phyloP scores from a whole-genome alignment of 2,888 invertebrate species.

The Pecten maximus region DNA sequence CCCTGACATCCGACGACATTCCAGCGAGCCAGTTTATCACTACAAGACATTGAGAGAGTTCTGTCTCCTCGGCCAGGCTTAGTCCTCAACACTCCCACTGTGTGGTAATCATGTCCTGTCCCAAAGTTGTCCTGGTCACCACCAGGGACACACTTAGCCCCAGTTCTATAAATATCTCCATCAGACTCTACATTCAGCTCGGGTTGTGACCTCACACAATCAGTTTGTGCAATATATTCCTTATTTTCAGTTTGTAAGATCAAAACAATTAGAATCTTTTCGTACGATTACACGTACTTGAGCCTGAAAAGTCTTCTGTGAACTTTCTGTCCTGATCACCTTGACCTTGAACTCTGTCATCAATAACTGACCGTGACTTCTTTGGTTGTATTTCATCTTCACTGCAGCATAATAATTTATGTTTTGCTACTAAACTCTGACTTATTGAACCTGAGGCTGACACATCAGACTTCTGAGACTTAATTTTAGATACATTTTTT shows the following conservation, averaged over 20 bases:
- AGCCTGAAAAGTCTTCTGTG: neutral
- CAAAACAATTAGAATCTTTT: neutral
- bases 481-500: neutral
- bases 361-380: neutral
- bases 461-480: neutral
- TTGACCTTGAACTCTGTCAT: neutral
- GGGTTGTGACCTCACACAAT: neutral
- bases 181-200: neutral
- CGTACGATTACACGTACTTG: neutral
- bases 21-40: slow-evolving; percentile 97
- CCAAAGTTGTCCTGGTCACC: slow-evolving; percentile 85
- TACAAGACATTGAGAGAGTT: slow-evolving; percentile 95
- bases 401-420: neutral
- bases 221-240: neutral
- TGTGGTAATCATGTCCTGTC: slow-evolving; percentile 89
- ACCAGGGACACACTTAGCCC: slow-evolving; percentile 90
- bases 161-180: slow-evolving; percentile 88
- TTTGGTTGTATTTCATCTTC: neutral
- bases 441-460: neutral
- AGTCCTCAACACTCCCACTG: slow-evolving; percentile 88
- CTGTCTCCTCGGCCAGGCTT: slow-evolving; percentile 96
- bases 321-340: neutral
- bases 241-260: neutral
- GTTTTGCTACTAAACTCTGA: neutral
- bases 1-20: slow-evolving; percentile 92